These are phyloP conservation scores for Zele albiditarsus DNA, from an alignment of 2,888 invertebrate genomes.

Conservation along the genomic window DNA sequence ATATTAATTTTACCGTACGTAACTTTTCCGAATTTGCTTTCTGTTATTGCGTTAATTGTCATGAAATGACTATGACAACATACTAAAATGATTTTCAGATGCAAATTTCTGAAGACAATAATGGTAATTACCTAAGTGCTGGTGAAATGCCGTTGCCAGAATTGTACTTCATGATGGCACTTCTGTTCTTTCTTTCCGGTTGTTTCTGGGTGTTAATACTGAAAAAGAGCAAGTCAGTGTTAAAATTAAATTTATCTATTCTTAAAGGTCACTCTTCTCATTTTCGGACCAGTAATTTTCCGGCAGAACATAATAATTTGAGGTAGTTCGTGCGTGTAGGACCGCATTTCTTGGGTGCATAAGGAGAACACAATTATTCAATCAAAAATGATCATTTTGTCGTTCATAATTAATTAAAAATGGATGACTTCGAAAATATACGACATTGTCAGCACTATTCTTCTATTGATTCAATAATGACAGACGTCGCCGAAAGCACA, in stretches of 20 bases:
- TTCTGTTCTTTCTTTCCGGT: conserved; percentile 91
- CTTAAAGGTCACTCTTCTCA: background rate
- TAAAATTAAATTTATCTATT: conserved; percentile 10
- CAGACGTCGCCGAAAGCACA: no score
- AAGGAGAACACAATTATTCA: no score
- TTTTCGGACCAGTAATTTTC: no score
- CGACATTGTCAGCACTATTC: no score
- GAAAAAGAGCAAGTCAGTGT: conserved; percentile 81
- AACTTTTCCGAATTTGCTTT: conserved; percentile 31
- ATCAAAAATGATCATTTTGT: no score
- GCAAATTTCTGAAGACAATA: conserved; percentile 90
- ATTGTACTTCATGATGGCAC: conserved; percentile 92
- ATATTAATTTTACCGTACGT: conserved; percentile 83
- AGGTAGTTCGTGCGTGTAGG: no score
- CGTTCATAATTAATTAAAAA: no score
- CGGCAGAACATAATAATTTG: no score
- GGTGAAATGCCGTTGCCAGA: conserved; percentile 97
- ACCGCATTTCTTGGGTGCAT: no score
- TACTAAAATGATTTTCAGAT: conserved; percentile 75
- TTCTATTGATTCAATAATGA: no score
- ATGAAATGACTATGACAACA: conserved; percentile 7
- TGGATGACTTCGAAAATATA: no score
- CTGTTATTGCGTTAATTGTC: background rate
- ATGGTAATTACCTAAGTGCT: conserved; percentile 91
- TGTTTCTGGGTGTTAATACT: conserved; percentile 94